These are phyloP conservation scores for Megalops atlanticus DNA, from an alignment of 2,113 vertebrate genomes.

Conservation along the genomic window DNA sequence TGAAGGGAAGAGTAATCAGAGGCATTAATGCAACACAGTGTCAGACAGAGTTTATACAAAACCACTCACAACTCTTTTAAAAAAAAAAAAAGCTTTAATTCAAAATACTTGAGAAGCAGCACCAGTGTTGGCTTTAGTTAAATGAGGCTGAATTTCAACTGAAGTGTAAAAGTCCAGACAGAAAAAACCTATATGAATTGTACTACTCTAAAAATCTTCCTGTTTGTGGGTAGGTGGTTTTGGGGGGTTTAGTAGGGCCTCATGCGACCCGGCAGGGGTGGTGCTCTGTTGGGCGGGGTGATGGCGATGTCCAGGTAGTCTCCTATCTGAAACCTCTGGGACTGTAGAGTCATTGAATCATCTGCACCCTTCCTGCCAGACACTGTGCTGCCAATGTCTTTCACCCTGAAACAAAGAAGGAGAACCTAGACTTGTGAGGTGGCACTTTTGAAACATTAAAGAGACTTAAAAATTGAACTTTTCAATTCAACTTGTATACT, in stretches of 20 bases:
- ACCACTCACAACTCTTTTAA: too few relatives aligned
- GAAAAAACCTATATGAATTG: constrained; percentile 6
- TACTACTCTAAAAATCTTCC: too few relatives aligned
- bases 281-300: constrained; percentile 90
- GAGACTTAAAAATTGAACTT: too few relatives aligned
- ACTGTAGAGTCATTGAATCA: constrained; percentile 95
- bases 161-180: neutral
- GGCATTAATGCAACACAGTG: neutral
- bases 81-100: neutral
- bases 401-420: constrained; percentile 73
- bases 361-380: constrained; percentile 93
- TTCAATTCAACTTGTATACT: neutral
- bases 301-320: constrained; percentile 97
- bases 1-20: neutral
- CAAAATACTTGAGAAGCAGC: neutral
- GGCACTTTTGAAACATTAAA: too few relatives aligned
- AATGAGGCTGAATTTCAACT: neutral
- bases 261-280: constrained; percentile 85
- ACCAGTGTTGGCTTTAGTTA: neutral
- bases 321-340: constrained; percentile 96
- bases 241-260: constrained; percentile 82
- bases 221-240: too few relatives aligned
- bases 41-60: neutral
- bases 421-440: neutral
- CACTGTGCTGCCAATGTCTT: constrained; percentile 93